These are phyloP conservation scores for Ceyx melanurus DNA, from an alignment of 2,113 vertebrate genomes.

Conservation along the genomic window DNA sequence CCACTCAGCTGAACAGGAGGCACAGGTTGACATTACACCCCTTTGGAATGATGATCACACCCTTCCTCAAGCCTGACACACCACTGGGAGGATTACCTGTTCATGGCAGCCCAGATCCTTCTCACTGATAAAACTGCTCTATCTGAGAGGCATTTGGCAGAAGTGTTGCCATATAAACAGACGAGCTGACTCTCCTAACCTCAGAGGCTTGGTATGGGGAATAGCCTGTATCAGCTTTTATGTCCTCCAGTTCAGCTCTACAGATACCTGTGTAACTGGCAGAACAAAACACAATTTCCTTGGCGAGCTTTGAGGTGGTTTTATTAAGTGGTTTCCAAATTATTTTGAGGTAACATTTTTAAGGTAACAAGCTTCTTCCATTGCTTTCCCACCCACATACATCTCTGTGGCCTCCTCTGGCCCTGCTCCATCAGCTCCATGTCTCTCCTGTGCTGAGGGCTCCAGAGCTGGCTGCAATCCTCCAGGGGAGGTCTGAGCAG, in stretches of 20 bases:
- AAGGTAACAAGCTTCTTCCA: not conserved
- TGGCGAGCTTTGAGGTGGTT: not conserved
- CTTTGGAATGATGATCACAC: conserved; percentile 53
- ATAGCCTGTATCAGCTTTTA: not conserved
- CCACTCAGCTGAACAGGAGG: not conserved
- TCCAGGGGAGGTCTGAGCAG: no score
- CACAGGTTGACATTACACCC: conserved; percentile 15
- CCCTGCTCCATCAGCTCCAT: no score
- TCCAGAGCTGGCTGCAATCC: no score
- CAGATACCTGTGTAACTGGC: not conserved
- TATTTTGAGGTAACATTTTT: not conserved
- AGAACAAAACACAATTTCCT: not conserved
- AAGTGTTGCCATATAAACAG: not conserved
- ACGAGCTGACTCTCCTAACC: not conserved
- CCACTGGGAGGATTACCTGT: conserved; percentile 34
- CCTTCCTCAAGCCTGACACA: conserved; percentile 43
- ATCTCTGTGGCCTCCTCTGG: not conserved
- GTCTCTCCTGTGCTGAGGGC: no score
- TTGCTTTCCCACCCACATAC: not conserved
- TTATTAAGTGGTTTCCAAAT: not conserved
- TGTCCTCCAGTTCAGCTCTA: not conserved
- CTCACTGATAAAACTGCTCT: conserved; percentile 29
- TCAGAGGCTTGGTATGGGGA: conserved; percentile 32
- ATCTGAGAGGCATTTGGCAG: conserved; percentile 36
- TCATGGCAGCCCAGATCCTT: conserved; percentile 25